Percentiles rank a stretch among this genome's conserved stretches.
Conservation (phyloP, 2,797 vertebrate genomes). For the Dendrocincla fuliginosa region DNA sequence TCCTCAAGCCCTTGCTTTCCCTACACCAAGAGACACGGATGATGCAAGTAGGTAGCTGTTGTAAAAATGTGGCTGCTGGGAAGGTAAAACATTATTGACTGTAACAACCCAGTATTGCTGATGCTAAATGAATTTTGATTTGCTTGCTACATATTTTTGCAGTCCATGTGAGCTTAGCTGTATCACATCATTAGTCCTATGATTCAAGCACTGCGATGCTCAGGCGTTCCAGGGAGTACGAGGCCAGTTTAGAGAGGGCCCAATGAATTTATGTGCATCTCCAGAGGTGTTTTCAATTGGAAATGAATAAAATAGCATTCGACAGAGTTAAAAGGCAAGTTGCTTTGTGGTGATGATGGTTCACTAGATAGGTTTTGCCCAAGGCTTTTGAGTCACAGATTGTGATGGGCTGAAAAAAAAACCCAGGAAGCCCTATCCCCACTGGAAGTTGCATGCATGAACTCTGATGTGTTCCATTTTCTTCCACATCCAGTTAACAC, state of each 20-base stretch:
- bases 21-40: not conserved
- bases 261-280: not conserved
- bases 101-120: not conserved
- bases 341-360: conserved; percentile 12
- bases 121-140: conserved; percentile 25
- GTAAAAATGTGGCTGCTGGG: conserved; percentile 50
- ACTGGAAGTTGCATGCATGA: conserved; percentile 15
- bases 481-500: conserved; percentile 8
- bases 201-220: not conserved
- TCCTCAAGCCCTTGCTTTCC: not conserved
- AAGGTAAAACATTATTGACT: conserved; percentile 1
- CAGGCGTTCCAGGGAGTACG: not conserved
- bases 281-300: conserved; percentile 37
- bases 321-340: conserved; percentile 42
- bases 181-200: not conserved
- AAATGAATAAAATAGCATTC: conserved; percentile 36
- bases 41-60: conserved; percentile 30
- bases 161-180: not conserved
- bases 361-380: conserved; percentile 17
- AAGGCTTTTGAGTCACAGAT: conserved; percentile 29
- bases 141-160: not conserved
- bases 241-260: conserved; percentile 14
- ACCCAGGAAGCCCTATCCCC: not conserved
- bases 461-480: not conserved
- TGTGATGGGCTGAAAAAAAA: not conserved